These are phyloP conservation scores for Drosophila ambigua DNA, from an alignment of 1,140 invertebrate species.

Conservation along the genomic window DNA sequence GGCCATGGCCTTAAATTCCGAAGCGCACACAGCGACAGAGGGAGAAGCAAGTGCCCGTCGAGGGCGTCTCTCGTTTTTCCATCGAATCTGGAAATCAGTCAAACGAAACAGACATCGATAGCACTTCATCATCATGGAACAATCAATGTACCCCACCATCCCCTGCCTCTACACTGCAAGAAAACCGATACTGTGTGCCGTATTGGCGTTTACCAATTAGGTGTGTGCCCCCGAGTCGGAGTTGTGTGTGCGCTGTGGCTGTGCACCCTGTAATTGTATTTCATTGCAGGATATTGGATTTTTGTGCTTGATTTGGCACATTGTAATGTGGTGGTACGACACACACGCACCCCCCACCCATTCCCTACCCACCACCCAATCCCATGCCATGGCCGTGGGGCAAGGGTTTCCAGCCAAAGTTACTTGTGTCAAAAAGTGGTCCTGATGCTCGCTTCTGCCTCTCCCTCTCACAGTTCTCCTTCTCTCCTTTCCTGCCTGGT, in stretches of 20 bases:
- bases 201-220: conserved; percentile 36
- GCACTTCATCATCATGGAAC: conserved; percentile 79
- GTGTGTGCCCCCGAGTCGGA: conserved; percentile 9
- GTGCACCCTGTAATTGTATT: conserved; percentile 72
- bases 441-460: conserved; percentile 43
- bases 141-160: conserved; percentile 48
- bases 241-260: conserved; percentile 12
- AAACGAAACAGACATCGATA: conserved; percentile 81
- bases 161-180: conserved; percentile 45
- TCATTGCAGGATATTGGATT: conserved; percentile 78
- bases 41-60: conserved; percentile 24
- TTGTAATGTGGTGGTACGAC: conserved; percentile 42
- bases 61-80: conserved; percentile 71
- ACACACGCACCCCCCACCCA: neutral
- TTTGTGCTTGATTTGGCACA: conserved; percentile 77
- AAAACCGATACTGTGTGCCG: conserved; percentile 20
- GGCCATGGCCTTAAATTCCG: conserved; percentile 57
- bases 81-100: conserved; percentile 77
- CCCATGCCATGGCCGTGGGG: conserved; percentile 22
- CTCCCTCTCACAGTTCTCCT: conserved; percentile 1
- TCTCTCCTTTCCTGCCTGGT: conserved; percentile 4
- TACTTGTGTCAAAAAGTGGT: conserved; percentile 69
- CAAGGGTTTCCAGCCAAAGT: conserved; percentile 43
- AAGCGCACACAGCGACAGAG: conserved; percentile 7
- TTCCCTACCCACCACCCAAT: too few relatives aligned